Conservation (phyloP, 2,888 invertebrate genomes). For the Idaea aversata region DNA sequence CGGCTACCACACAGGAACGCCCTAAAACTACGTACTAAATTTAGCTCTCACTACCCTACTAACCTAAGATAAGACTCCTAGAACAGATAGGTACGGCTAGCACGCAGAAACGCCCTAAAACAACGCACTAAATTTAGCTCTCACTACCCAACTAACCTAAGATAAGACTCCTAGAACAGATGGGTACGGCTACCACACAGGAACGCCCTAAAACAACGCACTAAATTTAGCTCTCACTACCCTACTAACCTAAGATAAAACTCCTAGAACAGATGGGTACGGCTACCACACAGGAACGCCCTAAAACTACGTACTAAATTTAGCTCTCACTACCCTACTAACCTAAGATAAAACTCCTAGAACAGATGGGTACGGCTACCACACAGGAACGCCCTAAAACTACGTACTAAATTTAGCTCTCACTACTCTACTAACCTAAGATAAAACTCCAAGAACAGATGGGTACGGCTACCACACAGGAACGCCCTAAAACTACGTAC, state of each 20-base stretch:
- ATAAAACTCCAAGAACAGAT: not conserved
- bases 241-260: not conserved
- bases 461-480: not conserved
- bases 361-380: not conserved
- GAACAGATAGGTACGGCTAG: not conserved
- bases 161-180: no score
- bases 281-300: not conserved
- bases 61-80: not conserved
- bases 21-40: not conserved
- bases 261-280: not conserved
- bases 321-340: not conserved
- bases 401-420: not conserved
- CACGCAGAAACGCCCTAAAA: conserved; percentile 9
- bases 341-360: not conserved
- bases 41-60: not conserved
- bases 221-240: not conserved
- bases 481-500: conserved; percentile 16
- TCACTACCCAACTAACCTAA: no score
- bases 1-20: not conserved
- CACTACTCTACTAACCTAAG: not conserved
- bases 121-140: conserved; percentile 11
- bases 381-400: not conserved
- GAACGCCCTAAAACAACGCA: no score
- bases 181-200: no score
- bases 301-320: not conserved